Conservation (phyloP, 2,113 vertebrate genomes). For the Barnardius zonarius region DNA sequence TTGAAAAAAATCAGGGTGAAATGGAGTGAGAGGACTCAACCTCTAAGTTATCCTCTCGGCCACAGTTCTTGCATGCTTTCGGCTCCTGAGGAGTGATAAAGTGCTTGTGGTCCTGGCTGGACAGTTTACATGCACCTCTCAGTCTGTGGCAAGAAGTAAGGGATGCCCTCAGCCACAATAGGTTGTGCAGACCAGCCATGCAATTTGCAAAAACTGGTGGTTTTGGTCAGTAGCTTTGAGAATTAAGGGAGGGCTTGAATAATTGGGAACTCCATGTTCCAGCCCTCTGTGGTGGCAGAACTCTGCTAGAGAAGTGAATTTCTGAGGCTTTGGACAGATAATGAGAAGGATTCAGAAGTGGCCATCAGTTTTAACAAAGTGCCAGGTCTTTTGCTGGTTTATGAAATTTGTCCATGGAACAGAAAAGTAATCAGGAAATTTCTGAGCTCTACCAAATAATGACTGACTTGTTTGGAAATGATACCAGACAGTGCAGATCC, state of each 20-base stretch:
- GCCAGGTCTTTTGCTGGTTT: not conserved
- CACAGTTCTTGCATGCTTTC: not conserved
- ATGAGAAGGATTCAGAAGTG: not conserved
- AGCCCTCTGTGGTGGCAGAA: not conserved
- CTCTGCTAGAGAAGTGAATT: not conserved
- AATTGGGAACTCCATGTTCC: not conserved
- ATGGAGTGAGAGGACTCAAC: not conserved
- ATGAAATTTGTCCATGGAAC: not conserved
- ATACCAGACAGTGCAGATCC: not conserved
- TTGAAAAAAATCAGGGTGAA: not conserved
- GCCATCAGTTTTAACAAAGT: not conserved
- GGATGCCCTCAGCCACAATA: not conserved
- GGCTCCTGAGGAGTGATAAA: not conserved
- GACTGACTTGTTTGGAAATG: not conserved
- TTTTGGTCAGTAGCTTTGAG: not conserved
- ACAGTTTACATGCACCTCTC: not conserved
- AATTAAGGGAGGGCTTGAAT: not conserved
- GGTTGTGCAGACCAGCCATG: not conserved
- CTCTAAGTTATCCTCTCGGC: not conserved
- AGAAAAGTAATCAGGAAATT: not conserved
- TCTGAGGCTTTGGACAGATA: not conserved
- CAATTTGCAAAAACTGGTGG: not conserved
- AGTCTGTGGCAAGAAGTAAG: not conserved
- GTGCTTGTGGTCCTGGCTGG: not conserved
- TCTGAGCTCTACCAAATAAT: not conserved